Evolutionary conservation across 2,113 vertebrate genomes (phyloP).

Genomic region (Diphyllodes magnificus): DNA sequence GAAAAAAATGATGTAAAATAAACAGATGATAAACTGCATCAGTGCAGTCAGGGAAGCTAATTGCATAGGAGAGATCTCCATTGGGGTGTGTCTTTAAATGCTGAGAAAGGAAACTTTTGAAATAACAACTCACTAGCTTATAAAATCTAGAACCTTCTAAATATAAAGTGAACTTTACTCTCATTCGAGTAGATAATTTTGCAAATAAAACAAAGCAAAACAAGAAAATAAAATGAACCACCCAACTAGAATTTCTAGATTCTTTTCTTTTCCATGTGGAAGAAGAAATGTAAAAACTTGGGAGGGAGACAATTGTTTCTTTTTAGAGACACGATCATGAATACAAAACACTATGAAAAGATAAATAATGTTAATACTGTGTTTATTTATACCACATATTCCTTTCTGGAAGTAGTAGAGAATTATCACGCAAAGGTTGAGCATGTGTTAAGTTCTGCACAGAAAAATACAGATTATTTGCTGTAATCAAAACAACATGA

Average conservation of each 20-base stretch:
- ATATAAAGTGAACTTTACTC: not conserved
- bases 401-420: not conserved
- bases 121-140: not conserved
- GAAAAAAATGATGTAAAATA: slow-evolving; percentile 17
- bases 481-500: not conserved
- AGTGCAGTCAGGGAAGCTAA: not conserved
- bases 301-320: fast-evolving
- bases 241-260: not conserved
- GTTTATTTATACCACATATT: not conserved
- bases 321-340: not conserved
- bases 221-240: not conserved
- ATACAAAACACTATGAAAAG: not conserved
- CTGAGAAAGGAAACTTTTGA: not conserved
- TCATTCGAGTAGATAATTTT: not conserved
- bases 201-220: not conserved
- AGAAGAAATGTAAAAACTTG: not conserved
- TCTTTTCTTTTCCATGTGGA: not conserved
- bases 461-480: not conserved
- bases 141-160: not conserved
- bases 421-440: not conserved
- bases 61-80: not conserved
- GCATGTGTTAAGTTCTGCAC: not conserved
- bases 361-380: not conserved
- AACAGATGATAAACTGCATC: slow-evolving; percentile 39
- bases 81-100: not conserved